Evolutionary conservation across 1,140 invertebrate species (phyloP).

Genomic region (Chironomus striatipennis): DNA sequence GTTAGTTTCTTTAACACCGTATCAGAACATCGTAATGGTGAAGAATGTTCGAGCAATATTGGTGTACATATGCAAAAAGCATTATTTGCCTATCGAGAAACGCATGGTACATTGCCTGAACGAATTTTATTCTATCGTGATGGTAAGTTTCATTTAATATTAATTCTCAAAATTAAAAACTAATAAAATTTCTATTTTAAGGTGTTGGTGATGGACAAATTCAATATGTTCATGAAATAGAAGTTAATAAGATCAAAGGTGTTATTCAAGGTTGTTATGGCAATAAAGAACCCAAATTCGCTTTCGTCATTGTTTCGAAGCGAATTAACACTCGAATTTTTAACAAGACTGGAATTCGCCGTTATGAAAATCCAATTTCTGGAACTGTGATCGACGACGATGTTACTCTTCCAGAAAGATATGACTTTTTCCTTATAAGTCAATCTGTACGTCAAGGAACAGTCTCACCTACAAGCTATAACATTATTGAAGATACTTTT

Average conservation of each 20-base stretch:
- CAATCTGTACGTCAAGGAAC: conserved; percentile 71
- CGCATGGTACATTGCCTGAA: conserved; percentile 39
- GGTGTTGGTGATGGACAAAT: conserved; percentile 78
- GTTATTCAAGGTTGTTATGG: conserved; percentile 46
- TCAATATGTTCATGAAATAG: conserved; percentile 51
- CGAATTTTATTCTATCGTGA: conserved; percentile 66
- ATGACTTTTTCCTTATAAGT: conserved; percentile 74
- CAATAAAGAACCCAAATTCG: conserved; percentile 44
- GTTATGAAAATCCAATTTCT: conserved; percentile 61
- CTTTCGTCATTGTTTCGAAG: conserved; percentile 65
- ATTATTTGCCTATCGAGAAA: conserved; percentile 43
- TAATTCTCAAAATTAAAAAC: no score
- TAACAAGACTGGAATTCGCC: conserved; percentile 30
- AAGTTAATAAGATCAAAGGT: conserved; percentile 48
- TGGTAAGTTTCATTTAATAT: no score
- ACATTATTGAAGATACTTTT: conserved; percentile 59
- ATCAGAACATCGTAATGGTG: conserved; percentile 57
- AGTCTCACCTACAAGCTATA: conserved; percentile 73
- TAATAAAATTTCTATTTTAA: no score
- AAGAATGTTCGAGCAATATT: conserved; percentile 62
- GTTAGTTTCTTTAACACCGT: conserved; percentile 61
- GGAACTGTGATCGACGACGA: conserved; percentile 81
- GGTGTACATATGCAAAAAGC: conserved; percentile 50
- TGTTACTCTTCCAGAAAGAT: conserved; percentile 72
- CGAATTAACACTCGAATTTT: conserved; percentile 63